A percentile compares a stretch with the other conserved stretches of the same genome.
Evolutionary conservation across 2,888 invertebrate genomes (phyloP).

Genomic region (Cheilosia vulpina): DNA sequence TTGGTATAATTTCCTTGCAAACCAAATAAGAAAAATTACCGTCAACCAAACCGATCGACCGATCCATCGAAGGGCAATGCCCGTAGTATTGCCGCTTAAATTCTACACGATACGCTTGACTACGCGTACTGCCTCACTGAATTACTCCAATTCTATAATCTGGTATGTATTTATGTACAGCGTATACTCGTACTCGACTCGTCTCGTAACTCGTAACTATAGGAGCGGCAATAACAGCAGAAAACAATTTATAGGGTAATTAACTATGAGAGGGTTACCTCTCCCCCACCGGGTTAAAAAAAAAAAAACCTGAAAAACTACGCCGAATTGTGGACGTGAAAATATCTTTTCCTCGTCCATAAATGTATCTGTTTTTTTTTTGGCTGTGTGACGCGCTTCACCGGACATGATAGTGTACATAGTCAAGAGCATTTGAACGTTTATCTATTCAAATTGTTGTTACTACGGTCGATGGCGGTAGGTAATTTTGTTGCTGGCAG

Average conservation of each 20-base stretch:
- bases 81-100: conserved; percentile 66
- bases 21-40: background rate
- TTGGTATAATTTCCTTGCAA: conserved; percentile 15
- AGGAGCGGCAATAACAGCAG: conserved; percentile 57
- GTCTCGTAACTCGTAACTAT: conserved; percentile 2
- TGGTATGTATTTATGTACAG: background rate
- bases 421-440: conserved; percentile 40
- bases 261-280: conserved; percentile 46
- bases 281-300: background rate
- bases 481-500: conserved; percentile 44
- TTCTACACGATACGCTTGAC: conserved; percentile 63
- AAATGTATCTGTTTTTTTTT: conserved; percentile 52
- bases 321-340: conserved; percentile 67
- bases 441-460: conserved; percentile 16
- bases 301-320: conserved; percentile 11
- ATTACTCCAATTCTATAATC: conserved; percentile 62
- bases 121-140: conserved; percentile 62
- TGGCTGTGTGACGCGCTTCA: conserved; percentile 59
- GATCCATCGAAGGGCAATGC: conserved; percentile 62
- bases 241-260: conserved; percentile 71
- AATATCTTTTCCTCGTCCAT: conserved; percentile 59
- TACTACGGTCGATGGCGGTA: conserved; percentile 27
- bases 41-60: conserved; percentile 31
- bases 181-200: background rate
- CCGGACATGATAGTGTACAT: conserved; percentile 8